A percentile compares a stretch with the other conserved stretches of the same genome.
Conservation (phyloP, 2,113 vertebrate genomes). For the Archilochus colubris region DNA sequence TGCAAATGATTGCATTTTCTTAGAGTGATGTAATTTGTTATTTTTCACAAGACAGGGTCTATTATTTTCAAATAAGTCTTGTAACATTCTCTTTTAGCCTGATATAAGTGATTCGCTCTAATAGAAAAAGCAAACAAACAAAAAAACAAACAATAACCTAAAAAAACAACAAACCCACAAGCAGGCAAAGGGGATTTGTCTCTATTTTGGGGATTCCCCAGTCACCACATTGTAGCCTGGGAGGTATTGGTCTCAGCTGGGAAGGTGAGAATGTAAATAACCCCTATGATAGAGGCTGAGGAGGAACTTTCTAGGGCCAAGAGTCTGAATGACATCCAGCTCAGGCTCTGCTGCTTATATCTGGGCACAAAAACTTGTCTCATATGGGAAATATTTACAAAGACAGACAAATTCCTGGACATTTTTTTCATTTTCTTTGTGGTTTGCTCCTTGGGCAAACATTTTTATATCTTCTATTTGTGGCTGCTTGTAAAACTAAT, state of each 20-base stretch:
- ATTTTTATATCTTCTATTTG: not conserved
- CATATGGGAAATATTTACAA: not conserved
- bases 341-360: not conserved
- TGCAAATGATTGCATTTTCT: not conserved
- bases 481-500: not conserved
- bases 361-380: not conserved
- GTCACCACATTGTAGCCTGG: not conserved
- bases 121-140: not conserved
- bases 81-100: not conserved
- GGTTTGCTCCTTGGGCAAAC: not conserved
- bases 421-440: not conserved
- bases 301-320: not conserved
- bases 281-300: accelerated
- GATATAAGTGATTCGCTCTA: not conserved
- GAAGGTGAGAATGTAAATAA: not conserved
- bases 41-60: not conserved
- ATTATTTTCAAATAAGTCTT: not conserved
- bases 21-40: not conserved
- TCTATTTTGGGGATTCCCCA: not conserved
- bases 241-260: not conserved
- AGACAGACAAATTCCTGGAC: not conserved
- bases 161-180: no score
- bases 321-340: not conserved
- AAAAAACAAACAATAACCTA: no score
- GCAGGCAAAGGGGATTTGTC: not conserved